Conservation (phyloP, 2,113 vertebrate genomes). For the Probosciger aterrimus region DNA sequence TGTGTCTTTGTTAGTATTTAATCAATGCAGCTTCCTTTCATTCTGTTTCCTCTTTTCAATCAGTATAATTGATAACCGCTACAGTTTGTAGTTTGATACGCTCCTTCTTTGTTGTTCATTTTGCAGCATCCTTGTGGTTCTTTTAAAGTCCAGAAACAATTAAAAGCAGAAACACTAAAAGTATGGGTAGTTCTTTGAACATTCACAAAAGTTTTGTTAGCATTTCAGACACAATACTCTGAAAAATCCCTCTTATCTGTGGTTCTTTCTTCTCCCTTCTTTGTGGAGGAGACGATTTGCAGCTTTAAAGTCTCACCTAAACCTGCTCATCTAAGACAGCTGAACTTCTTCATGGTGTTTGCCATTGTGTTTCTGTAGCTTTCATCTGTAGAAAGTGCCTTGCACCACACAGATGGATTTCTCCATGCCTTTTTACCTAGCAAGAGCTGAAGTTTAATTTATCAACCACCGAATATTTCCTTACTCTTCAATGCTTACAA, state of each 20-base stretch:
- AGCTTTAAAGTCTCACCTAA: background rate
- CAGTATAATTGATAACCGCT: background rate
- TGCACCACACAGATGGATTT: background rate
- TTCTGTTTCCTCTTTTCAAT: slow-evolving; percentile 22
- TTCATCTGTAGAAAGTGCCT: background rate
- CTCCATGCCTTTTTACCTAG: background rate
- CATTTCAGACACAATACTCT: background rate
- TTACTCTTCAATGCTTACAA: background rate
- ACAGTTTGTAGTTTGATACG: background rate
- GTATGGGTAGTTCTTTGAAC: background rate
- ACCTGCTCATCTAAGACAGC: background rate
- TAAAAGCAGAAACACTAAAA: background rate
- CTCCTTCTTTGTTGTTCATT: background rate
- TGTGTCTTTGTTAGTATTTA: background rate
- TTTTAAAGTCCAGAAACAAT: background rate
- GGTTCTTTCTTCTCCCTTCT: background rate
- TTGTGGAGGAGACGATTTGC: background rate
- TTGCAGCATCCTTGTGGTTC: background rate
- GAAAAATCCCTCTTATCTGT: background rate
- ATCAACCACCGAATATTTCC: background rate
- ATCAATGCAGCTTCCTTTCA: slow-evolving; percentile 28
- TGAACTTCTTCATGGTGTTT: background rate
- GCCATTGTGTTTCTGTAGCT: background rate
- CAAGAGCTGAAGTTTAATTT: background rate
- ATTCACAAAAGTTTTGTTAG: background rate